Conservation (phyloP, 2,113 vertebrate genomes). For the Cettia cetti region DNA sequence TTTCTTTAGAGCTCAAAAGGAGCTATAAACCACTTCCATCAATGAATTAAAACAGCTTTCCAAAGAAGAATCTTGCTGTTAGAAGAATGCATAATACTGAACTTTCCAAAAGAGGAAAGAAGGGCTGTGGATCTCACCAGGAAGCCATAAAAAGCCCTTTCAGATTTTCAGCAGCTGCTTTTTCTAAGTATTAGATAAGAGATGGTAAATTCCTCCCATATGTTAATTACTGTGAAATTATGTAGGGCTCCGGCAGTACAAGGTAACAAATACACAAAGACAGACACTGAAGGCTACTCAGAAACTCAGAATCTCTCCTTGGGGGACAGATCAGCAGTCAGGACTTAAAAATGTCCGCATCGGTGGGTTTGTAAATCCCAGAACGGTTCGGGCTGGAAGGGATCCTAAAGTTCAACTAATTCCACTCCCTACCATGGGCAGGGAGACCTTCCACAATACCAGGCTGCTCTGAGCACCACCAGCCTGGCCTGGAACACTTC, state of each 20-base stretch:
- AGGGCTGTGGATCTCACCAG: not conserved
- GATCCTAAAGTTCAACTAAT: not conserved
- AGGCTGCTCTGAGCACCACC: not conserved
- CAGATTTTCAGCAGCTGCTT: not conserved
- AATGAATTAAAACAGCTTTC: not conserved
- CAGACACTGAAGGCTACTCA: not conserved
- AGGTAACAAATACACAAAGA: not conserved
- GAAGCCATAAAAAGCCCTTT: not conserved
- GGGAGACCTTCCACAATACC: not conserved
- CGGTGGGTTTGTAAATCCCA: not conserved
- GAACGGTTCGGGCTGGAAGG: not conserved
- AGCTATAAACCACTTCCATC: slow-evolving; percentile 34
- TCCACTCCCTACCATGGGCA: not conserved
- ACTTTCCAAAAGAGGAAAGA: not conserved
- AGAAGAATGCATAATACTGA: not conserved
- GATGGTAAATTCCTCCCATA: not conserved
- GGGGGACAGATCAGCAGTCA: not conserved
- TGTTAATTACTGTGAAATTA: not conserved
- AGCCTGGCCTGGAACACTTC: not conserved
- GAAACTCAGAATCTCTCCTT: not conserved
- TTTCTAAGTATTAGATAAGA: not conserved
- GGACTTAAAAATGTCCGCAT: not conserved
- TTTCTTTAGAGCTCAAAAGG: not conserved
- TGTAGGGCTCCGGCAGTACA: not conserved
- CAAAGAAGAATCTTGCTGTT: not conserved